phyloP scores from a whole-genome alignment of 2,797 vertebrate genomes.

The Propithecus perrieri region DNA sequence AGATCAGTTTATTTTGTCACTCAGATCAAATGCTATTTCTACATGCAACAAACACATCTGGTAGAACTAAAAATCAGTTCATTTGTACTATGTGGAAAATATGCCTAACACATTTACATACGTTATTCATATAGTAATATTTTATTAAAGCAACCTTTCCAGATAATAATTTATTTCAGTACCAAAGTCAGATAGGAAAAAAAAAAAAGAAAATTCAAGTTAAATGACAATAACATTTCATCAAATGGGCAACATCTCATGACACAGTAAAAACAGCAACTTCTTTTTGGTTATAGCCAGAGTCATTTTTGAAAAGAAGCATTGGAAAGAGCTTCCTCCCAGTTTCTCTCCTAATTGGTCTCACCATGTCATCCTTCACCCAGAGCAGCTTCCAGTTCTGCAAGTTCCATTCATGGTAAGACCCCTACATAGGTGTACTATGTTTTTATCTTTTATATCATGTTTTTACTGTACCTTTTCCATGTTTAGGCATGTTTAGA shows the following conservation, averaged over 20 bases:
- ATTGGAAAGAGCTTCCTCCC: neutral
- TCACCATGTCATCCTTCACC: neutral
- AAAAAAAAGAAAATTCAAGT: neutral
- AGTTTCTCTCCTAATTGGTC: neutral
- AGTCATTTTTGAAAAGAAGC: neutral
- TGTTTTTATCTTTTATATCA: neutral
- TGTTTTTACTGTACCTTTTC: neutral
- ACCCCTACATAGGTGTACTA: neutral
- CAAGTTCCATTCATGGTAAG: neutral
- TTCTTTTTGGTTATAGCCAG: neutral
- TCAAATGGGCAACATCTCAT: neutral
- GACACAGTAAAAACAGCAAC: neutral
- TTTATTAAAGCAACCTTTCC: conserved; percentile 20
- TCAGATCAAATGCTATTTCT: conserved; percentile 58
- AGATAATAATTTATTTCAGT: neutral
- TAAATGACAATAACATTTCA: conserved; percentile 36
- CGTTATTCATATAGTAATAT: neutral
- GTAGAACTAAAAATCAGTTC: conserved; percentile 39
- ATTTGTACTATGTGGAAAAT: conserved; percentile 47
- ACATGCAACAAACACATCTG: conserved; percentile 41
- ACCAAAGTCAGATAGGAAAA: neutral
- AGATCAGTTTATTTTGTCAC: conserved; percentile 9
- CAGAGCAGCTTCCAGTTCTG: neutral
- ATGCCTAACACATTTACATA: neutral
- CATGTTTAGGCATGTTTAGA: neutral